A percentile compares a stretch with the other conserved stretches of the same genome.
These are phyloP conservation scores for Cephalopachus bancanus DNA, from an alignment of 2,797 vertebrate species.

Conservation along the genomic window DNA sequence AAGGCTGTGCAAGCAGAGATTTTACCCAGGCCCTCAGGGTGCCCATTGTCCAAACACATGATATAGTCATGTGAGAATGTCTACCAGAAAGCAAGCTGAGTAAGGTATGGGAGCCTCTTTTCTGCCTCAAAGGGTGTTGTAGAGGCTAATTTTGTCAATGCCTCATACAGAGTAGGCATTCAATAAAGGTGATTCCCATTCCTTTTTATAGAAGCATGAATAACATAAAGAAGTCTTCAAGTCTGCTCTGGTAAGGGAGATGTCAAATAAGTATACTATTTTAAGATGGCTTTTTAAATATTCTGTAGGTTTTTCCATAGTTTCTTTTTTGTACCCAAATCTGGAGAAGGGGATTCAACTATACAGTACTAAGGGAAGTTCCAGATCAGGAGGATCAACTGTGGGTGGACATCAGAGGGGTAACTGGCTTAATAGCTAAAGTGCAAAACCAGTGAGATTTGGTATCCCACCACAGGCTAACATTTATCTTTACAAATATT, in stretches of 20 bases:
- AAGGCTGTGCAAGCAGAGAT: neutral
- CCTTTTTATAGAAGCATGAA: neutral
- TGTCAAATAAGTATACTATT: neutral
- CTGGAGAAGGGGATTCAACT: neutral
- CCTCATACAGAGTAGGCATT: neutral
- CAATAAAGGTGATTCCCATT: neutral
- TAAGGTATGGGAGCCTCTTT: neutral
- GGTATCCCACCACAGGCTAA: neutral
- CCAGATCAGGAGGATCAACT: no score
- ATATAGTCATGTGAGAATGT: no score
- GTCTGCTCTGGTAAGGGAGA: neutral
- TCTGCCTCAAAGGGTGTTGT: neutral
- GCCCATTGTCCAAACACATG: neutral
- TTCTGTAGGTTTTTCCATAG: neutral
- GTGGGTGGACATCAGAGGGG: neutral
- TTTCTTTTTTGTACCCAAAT: neutral
- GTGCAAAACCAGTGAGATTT: neutral
- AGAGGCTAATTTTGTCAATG: neutral
- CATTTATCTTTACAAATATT: neutral
- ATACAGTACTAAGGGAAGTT: neutral
- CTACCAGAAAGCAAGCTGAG: neutral
- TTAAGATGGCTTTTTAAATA: neutral
- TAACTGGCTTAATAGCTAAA: neutral
- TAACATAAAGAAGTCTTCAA: neutral
- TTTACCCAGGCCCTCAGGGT: no score